These are phyloP conservation scores for Pollenia amentaria DNA, from an alignment of 2,888 invertebrate genomes.

Conservation along the genomic window DNA sequence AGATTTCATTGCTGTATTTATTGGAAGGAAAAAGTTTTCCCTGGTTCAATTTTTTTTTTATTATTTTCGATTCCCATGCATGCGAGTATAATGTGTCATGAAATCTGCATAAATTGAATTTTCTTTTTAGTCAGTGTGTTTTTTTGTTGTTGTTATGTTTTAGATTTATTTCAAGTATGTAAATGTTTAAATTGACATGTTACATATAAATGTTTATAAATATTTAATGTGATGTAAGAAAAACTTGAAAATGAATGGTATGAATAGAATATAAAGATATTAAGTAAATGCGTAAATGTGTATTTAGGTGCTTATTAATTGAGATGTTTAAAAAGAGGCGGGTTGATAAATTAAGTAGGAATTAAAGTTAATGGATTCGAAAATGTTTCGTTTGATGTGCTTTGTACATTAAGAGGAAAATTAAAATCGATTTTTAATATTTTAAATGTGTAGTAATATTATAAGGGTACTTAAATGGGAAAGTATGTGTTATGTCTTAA, in stretches of 20 bases:
- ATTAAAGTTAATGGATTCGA: constrained; percentile 36
- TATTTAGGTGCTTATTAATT: constrained; percentile 21
- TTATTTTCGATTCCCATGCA: constrained; percentile 6
- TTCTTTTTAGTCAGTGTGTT: constrained; percentile 16
- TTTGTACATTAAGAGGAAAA: not conserved
- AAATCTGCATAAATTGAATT: constrained; percentile 71
- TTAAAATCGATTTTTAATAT: not conserved
- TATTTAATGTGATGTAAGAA: constrained; percentile 45
- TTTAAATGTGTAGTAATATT: too few relatives aligned
- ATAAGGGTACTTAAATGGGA: too few relatives aligned
- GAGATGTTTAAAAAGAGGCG: not conserved
- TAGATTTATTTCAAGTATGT: constrained; percentile 24
- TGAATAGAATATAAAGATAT: not conserved
- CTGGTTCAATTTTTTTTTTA: not conserved
- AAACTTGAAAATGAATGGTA: not conserved
- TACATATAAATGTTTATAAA: constrained; percentile 56
- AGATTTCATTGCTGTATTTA: constrained; percentile 46
- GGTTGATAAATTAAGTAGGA: not conserved
- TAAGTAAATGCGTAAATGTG: not conserved
- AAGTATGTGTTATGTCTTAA: too few relatives aligned
- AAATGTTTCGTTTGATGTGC: constrained; percentile 5
- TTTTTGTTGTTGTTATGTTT: constrained; percentile 12
- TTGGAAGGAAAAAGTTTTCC: constrained; percentile 39
- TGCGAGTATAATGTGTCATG: constrained; percentile 56
- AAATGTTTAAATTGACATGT: constrained; percentile 66